Conservation (phyloP, 2,888 invertebrate genomes). For the Phaonia tiefii region DNA sequence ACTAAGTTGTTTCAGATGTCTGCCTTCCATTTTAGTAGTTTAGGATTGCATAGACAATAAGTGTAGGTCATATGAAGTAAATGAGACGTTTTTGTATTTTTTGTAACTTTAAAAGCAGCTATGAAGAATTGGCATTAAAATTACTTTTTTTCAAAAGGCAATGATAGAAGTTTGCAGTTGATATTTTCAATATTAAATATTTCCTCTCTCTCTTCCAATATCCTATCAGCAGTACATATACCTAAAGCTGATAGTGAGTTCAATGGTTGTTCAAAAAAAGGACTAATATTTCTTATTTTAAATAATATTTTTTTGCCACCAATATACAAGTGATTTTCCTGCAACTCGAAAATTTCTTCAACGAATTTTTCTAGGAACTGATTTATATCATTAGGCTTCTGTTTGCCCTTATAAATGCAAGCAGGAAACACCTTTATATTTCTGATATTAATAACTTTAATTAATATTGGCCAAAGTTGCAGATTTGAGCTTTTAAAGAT, state of each 20-base stretch:
- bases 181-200: slow-evolving; percentile 23
- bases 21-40: slow-evolving; percentile 37
- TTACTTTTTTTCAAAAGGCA: slow-evolving; percentile 46
- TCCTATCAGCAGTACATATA: slow-evolving; percentile 41
- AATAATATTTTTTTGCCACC: slow-evolving; percentile 40
- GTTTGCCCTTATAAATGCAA: slow-evolving; percentile 49
- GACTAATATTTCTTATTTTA: slow-evolving; percentile 40
- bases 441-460: slow-evolving; percentile 51
- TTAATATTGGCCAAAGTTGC: slow-evolving; percentile 62
- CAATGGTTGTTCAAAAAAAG: slow-evolving; percentile 35
- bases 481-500: slow-evolving; percentile 59
- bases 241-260: slow-evolving; percentile 41
- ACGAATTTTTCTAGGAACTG: slow-evolving; percentile 43
- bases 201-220: slow-evolving; percentile 32
- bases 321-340: slow-evolving; percentile 21
- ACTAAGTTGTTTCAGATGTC: slow-evolving; percentile 36
- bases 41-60: slow-evolving; percentile 20
- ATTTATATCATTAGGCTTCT: slow-evolving; percentile 20
- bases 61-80: slow-evolving; percentile 8
- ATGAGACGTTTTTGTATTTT: slow-evolving; percentile 2
- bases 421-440: slow-evolving; percentile 49
- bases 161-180: slow-evolving; percentile 41
- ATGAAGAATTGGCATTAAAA: slow-evolving; percentile 50
- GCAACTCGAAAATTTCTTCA: slow-evolving; percentile 33
- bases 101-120: slow-evolving; percentile 36